Base-by-base conservation (phyloP, 2,888 invertebrate species). In the Augiades crinisus region DNA sequence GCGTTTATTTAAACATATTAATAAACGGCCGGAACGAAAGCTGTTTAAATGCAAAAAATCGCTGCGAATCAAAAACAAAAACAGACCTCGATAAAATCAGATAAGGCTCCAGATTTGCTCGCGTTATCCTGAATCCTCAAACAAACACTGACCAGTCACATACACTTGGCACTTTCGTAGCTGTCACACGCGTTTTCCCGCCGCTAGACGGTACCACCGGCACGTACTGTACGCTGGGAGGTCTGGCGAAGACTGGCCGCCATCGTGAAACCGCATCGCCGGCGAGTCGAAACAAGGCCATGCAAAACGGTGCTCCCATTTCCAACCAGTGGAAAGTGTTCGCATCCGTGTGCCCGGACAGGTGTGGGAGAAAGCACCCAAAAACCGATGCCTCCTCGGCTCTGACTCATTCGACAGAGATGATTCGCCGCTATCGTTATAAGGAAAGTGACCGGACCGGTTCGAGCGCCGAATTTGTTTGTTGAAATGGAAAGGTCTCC, bases 331-430 rank as follows among this genome's bases (percentile, higher is more conserved):
- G 84, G 87, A 87, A 87, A 87, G 87, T 86, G 80, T 76, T 78
- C 75, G 78, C 70, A 87, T 87, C 87, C 87, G 87, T 78, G 82
- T 79, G 17, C 14, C 36, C 77, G 77, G 78, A 72, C 86, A 87
- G 84, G 86, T 84, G 85, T 81, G 82, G 81, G 86, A 84, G 87
- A 87, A 87, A 87, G 87, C 86, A 87, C 79, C 81, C 69, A 80
- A 86, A 84, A 82, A 79, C 70, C 71, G 69, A 79, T 72, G 68
- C 69, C 69, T 83, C n/a, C n/a, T n/a, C n/a, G n/a, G n/a, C n/a
- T n/a, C 70, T 83, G 86, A 86, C 71, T 86, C 86, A 87, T 75
- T 75, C 76, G 71, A 36, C 30, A 16, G 65, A 70, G 78, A 81
- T 80, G 78, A 78, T 77, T 73, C 72, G 72, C 54, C 52, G 47